phyloP scores from a whole-genome alignment of 2,888 invertebrate genomes.

The Dromius quadrimaculatus region DNA sequence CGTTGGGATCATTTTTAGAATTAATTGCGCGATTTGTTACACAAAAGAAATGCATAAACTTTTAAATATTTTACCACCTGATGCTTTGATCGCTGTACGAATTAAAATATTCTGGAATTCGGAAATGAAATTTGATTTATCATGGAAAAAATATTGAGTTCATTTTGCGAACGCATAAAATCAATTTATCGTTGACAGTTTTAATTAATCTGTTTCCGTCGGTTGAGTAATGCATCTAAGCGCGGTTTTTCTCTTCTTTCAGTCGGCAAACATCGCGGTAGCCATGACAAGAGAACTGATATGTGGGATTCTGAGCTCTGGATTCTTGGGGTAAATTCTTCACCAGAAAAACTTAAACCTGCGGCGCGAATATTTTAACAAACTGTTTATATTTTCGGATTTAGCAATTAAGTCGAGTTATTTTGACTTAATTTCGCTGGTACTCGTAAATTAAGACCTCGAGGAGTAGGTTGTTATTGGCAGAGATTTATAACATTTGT shows the following conservation, averaged over 20 bases:
- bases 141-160: slow-evolving; percentile 34
- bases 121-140: too few species aligned
- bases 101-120: too few species aligned
- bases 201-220: slow-evolving; percentile 38
- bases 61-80: too few species aligned
- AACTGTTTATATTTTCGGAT: slow-evolving; percentile 35
- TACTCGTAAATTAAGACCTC: slow-evolving; percentile 39
- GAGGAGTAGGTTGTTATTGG: slow-evolving; percentile 10
- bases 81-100: too few species aligned
- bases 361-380: slow-evolving; percentile 35
- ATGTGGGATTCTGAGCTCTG: slow-evolving; percentile 15
- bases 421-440: slow-evolving; percentile 32
- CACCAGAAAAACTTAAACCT: neutral
- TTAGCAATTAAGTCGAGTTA: slow-evolving; percentile 21
- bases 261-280: slow-evolving; percentile 14
- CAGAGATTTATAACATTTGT: slow-evolving; percentile 24
- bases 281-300: slow-evolving; percentile 21
- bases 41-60: too few species aligned
- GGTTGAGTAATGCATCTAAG: slow-evolving; percentile 9
- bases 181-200: slow-evolving; percentile 33
- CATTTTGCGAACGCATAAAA: slow-evolving; percentile 34
- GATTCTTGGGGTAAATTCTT: slow-evolving; percentile 24
- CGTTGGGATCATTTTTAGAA: neutral
- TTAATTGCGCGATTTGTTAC: slow-evolving; percentile 25
- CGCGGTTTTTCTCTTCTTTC: slow-evolving; percentile 24